phyloP scores from a whole-genome alignment of 2,888 invertebrate genomes.

The Idaea straminata region DNA sequence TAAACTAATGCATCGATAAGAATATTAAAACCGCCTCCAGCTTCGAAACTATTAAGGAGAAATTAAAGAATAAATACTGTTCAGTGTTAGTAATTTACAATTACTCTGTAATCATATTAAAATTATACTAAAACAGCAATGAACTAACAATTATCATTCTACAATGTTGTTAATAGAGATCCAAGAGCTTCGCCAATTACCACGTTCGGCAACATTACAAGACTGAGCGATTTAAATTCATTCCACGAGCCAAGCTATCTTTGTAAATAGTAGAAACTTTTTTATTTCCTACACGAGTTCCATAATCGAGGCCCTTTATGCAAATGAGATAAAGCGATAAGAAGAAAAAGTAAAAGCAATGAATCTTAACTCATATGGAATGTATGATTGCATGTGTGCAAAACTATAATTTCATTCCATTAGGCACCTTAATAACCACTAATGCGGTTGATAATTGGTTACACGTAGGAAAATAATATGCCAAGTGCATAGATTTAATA shows the following conservation, averaged over 20 bases:
- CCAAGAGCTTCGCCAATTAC: not conserved
- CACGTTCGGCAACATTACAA: conserved; percentile 5
- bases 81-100: not conserved
- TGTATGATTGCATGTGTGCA: not conserved
- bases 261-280: conserved; percentile 12
- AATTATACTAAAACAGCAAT: conserved; percentile 3
- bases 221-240: conserved; percentile 12
- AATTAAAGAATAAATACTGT: not conserved
- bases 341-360: conserved; percentile 8
- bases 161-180: conserved; percentile 9
- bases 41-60: not conserved
- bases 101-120: not conserved
- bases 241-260: conserved; percentile 8
- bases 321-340: conserved; percentile 13
- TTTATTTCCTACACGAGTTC: conserved; percentile 10
- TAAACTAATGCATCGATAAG: not conserved
- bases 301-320: conserved; percentile 13
- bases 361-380: not conserved
- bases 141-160: conserved; percentile 23
- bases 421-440: not conserved
- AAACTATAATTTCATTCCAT: not conserved
- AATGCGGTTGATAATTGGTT: conserved; percentile 3
- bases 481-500: conserved; percentile 8
- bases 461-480: not conserved
- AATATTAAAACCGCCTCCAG: not conserved